These are phyloP conservation scores for Oscheius myriophilus DNA, from an alignment of 2,888 invertebrate genomes.

Conservation along the genomic window DNA sequence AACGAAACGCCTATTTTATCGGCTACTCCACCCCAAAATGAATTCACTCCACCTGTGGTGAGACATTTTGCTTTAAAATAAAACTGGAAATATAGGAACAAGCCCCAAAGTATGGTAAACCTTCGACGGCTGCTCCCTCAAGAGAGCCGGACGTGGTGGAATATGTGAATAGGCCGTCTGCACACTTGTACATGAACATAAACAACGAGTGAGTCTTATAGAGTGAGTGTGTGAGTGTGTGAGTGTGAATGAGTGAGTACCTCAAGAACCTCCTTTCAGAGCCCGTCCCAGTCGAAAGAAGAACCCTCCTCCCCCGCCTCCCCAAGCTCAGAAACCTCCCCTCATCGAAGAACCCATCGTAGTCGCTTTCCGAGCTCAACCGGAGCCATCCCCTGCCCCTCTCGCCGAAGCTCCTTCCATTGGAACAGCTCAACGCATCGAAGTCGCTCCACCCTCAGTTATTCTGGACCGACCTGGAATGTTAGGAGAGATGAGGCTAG, in stretches of 20 bases:
- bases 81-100: too few species aligned
- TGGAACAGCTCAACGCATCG: constrained; percentile 5
- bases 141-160: constrained; percentile 1
- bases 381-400: not conserved
- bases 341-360: not conserved
- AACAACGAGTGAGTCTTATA: constrained; percentile 2
- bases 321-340: constrained; percentile 14
- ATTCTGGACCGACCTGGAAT: constrained; percentile 21
- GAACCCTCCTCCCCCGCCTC: constrained; percentile 27
- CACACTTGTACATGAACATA: constrained; percentile 15
- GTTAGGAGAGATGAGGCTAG: constrained; percentile 24
- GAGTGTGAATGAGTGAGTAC: too few species aligned
- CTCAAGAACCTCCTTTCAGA: too few species aligned
- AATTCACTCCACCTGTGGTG: constrained; percentile 1
- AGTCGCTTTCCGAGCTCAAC: too few species aligned
- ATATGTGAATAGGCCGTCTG: constrained; percentile 20
- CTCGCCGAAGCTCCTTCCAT: not conserved
- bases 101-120: too few species aligned
- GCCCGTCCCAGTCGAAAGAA: constrained; percentile 26
- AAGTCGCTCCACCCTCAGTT: constrained; percentile 8
- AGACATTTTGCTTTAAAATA: not conserved
- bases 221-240: too few species aligned
- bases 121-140: not conserved
- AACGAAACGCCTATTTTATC: constrained; percentile 19
- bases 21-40: not conserved